Conservation (phyloP, 2,797 vertebrate genomes). For the Buceros bicornis region DNA sequence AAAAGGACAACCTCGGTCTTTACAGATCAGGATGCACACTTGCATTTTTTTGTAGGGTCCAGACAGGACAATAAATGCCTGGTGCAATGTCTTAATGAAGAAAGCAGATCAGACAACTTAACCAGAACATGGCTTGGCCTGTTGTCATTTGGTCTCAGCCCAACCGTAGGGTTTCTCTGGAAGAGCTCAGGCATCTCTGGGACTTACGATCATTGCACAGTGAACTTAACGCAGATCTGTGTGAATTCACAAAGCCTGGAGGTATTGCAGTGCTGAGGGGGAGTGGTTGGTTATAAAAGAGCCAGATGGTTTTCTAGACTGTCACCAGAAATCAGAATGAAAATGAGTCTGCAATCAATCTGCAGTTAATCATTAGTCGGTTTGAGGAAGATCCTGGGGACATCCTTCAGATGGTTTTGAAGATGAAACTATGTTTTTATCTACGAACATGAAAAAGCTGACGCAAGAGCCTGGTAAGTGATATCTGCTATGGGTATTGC, state of each 20-base stretch:
- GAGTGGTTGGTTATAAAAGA: accelerated
- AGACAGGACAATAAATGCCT: background rate
- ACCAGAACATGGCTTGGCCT: background rate
- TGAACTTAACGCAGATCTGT: background rate
- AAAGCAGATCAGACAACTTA: background rate
- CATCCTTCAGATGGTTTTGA: background rate
- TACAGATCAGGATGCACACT: background rate
- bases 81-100: background rate
- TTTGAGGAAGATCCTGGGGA: background rate
- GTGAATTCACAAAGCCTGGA: background rate
- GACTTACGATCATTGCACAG: background rate
- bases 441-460: background rate
- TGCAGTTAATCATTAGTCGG: background rate
- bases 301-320: background rate
- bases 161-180: background rate
- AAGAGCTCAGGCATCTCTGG: background rate
- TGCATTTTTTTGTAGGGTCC: background rate
- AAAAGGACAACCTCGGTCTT: background rate
- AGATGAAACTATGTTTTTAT: background rate
- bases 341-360: background rate
- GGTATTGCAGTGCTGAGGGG: background rate
- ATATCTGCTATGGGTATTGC: background rate
- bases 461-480: conserved; percentile 5
- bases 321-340: background rate
- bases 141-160: background rate